Percentiles rank a stretch among this genome's conserved stretches.
phyloP scores from a whole-genome alignment of 2,888 invertebrate genomes.

The Epistrophe grossulariae region DNA sequence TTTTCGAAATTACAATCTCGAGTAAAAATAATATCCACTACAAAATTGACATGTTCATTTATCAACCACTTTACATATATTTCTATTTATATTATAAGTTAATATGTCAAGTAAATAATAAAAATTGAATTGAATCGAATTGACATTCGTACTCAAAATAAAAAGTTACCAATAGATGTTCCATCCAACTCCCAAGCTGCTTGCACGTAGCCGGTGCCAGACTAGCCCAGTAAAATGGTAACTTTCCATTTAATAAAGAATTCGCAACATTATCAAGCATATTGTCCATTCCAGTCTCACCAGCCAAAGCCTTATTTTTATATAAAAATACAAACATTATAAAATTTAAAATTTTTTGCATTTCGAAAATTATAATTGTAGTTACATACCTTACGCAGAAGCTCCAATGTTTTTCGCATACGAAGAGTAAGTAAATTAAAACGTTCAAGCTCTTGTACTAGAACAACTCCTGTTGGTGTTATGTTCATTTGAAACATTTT shows the following conservation, averaged over 20 bases:
- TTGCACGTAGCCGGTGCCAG: slow-evolving; percentile 94
- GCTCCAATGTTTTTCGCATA: slow-evolving; percentile 89
- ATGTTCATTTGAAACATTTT: slow-evolving; percentile 92
- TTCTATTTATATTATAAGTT: no score
- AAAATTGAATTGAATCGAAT: no score
- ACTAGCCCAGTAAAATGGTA: slow-evolving; percentile 92
- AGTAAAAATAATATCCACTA: no score
- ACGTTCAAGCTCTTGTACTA: slow-evolving; percentile 94
- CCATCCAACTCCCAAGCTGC: slow-evolving; percentile 94
- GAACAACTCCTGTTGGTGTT: slow-evolving; percentile 93
- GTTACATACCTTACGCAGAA: slow-evolving; percentile 88
- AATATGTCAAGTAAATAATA: no score
- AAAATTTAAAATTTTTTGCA: not conserved
- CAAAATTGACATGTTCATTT: no score
- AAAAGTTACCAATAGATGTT: slow-evolving; percentile 87
- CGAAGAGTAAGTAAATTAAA: slow-evolving; percentile 91
- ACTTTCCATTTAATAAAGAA: slow-evolving; percentile 92
- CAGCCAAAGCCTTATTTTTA: slow-evolving; percentile 89
- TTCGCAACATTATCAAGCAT: slow-evolving; percentile 92
- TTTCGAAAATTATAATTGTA: not conserved
- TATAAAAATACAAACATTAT: not conserved
- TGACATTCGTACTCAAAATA: no score
- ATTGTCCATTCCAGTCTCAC: slow-evolving; percentile 96
- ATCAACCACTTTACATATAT: no score
- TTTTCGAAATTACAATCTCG: no score